These are phyloP conservation scores for Actinopyga echinites DNA, from an alignment of 53 echinoderm and acorn worm species.

Conservation along the genomic window DNA sequence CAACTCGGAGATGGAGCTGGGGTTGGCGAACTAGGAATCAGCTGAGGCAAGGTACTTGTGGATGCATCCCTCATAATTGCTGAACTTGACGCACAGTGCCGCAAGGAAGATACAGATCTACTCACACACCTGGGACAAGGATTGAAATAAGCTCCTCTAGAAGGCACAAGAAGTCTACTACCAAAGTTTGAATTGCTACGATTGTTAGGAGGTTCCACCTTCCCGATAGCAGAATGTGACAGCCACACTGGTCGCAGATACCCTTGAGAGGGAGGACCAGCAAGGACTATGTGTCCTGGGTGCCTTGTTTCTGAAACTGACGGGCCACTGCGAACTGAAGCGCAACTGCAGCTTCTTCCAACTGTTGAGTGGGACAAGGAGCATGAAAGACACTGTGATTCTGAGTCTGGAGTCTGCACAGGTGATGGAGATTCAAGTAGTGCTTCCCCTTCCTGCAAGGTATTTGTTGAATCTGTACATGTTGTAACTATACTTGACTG, in stretches of 20 bases:
- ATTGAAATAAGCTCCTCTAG: conserved; percentile 19
- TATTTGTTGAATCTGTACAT: neutral
- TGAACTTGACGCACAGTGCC: neutral
- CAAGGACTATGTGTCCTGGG: neutral
- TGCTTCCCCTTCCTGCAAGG: neutral
- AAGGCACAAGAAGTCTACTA: conserved; percentile 29
- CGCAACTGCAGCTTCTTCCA: neutral
- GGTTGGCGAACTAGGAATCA: neutral
- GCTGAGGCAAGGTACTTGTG: conserved; percentile 11
- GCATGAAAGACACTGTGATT: conserved; percentile 44
- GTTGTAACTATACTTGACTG: neutral
- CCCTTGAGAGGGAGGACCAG: neutral
- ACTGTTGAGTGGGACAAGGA: neutral
- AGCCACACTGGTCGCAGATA: neutral
- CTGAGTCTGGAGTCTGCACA: neutral
- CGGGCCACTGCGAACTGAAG: neutral
- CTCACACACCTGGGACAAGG: conserved; percentile 41
- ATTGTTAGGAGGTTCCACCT: neutral
- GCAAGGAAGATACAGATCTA: conserved; percentile 26
- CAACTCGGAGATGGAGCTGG: neutral
- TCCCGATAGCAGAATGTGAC: neutral
- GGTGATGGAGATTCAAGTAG: neutral
- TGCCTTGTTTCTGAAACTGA: neutral
- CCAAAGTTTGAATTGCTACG: neutral
- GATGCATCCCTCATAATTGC: conserved; percentile 33